Conservation (phyloP, 2,888 invertebrate species). For the Catonia carolina region DNA sequence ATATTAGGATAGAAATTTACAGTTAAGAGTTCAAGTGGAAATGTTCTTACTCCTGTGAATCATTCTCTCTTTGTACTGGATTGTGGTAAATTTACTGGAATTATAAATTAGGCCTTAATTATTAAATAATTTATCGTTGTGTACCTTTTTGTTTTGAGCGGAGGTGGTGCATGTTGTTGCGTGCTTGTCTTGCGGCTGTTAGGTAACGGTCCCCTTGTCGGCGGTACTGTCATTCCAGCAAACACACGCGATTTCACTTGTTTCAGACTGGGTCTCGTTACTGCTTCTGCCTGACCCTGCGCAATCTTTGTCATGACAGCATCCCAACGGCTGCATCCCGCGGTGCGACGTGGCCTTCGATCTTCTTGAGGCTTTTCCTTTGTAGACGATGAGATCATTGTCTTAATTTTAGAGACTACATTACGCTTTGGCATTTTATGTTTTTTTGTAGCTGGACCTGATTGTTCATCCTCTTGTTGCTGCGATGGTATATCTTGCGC, state of each 20-base stretch:
- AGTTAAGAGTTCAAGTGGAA: too few species aligned
- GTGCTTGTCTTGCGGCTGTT: too few species aligned
- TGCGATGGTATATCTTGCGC: conserved; percentile 8
- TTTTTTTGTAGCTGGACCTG: conserved; percentile 52
- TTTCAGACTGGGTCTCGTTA: conserved; percentile 64
- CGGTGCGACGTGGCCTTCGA: conserved; percentile 51
- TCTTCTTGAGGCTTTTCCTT: conserved; percentile 47
- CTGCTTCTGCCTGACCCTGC: conserved; percentile 61
- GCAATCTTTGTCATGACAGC: conserved; percentile 78
- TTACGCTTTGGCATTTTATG: conserved; percentile 73
- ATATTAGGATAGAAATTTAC: too few species aligned
- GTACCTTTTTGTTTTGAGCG: conserved; percentile 33
- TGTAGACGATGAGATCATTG: conserved; percentile 52
- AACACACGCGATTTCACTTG: conserved; percentile 84
- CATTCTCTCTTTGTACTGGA: too few species aligned
- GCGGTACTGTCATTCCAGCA: conserved; percentile 31
- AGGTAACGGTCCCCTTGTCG: conserved; percentile 18
- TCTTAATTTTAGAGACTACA: conserved; percentile 68
- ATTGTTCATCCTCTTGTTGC: conserved; percentile 37
- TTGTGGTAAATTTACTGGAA: too few species aligned
- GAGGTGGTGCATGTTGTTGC: conserved; percentile 8
- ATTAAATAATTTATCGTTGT: too few species aligned
- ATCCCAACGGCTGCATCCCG: conserved; percentile 67
- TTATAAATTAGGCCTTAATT: too few species aligned
- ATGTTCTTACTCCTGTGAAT: too few species aligned